Evolutionary conservation across 2,888 invertebrate species (phyloP).

Genomic region (Euclidia mi): DNA sequence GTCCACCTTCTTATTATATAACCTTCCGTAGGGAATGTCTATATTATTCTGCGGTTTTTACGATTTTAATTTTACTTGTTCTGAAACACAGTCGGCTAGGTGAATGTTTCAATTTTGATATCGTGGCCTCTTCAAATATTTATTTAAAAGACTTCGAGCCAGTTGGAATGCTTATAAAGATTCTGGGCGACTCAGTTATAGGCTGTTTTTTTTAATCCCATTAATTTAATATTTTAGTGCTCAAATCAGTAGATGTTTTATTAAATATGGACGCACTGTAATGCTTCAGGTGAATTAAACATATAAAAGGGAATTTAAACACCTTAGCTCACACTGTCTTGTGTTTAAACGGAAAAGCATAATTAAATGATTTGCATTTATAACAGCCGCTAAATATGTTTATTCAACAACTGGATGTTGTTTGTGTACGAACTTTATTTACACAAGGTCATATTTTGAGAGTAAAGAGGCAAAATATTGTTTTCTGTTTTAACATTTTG

Average conservation of each 20-base stretch:
- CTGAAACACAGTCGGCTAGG: slow-evolving; percentile 13
- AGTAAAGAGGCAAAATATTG: not conserved
- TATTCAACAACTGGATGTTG: slow-evolving; percentile 16
- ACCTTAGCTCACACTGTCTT: slow-evolving; percentile 23
- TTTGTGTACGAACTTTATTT: slow-evolving; percentile 12
- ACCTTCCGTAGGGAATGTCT: slow-evolving; percentile 19
- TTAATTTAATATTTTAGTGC: too few species aligned
- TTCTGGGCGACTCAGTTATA: too few species aligned
- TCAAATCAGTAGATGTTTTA: too few species aligned
- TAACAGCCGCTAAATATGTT: slow-evolving; percentile 22
- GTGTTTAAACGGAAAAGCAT: slow-evolving; percentile 20
- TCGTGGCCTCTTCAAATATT: slow-evolving; percentile 4
- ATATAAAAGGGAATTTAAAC: slow-evolving; percentile 15
- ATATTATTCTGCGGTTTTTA: slow-evolving; percentile 27
- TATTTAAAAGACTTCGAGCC: too few species aligned
- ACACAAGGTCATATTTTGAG: not conserved
- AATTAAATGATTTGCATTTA: slow-evolving; percentile 33
- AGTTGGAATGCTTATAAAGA: too few species aligned
- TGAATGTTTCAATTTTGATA: slow-evolving; percentile 20
- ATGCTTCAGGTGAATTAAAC: slow-evolving; percentile 5
- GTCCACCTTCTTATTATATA: slow-evolving; percentile 22
- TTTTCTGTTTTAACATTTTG: not conserved
- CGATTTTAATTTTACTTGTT: slow-evolving; percentile 30
- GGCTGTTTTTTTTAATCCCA: too few species aligned
- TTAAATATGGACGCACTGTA: too few species aligned